Conservation (phyloP, 2,888 invertebrate species). For the Eupithecia subfuscata region DNA sequence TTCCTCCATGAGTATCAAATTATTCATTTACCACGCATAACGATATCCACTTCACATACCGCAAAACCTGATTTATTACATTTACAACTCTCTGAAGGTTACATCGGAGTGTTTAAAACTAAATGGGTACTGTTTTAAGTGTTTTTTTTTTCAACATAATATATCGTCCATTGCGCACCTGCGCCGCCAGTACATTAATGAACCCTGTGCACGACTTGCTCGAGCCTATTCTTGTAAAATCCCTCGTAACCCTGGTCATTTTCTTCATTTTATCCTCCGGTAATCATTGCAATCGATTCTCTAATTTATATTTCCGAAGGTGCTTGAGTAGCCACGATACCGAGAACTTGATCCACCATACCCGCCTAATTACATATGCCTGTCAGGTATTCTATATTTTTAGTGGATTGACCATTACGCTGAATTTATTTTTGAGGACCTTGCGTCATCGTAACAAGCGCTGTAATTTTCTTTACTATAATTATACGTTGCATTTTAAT, state of each 20-base stretch:
- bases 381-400: slow-evolving; percentile 43
- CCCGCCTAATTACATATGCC: slow-evolving; percentile 42
- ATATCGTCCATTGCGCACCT: slow-evolving; percentile 18
- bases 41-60: slow-evolving; percentile 8
- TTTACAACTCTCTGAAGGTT: slow-evolving; percentile 5
- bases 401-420: slow-evolving; percentile 38
- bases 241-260: slow-evolving; percentile 33
- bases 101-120: neutral
- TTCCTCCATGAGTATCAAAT: neutral
- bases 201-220: slow-evolving; percentile 29
- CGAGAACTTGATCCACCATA: slow-evolving; percentile 40
- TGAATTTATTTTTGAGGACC: slow-evolving; percentile 35
- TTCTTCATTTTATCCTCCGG: slow-evolving; percentile 36
- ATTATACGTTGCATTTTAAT: slow-evolving; percentile 1
- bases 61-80: slow-evolving; percentile 9
- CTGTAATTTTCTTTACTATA: slow-evolving; percentile 18
- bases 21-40: neutral
- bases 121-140: neutral
- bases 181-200: slow-evolving; percentile 19
- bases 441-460: slow-evolving; percentile 22
- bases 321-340: slow-evolving; percentile 40
- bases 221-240: slow-evolving; percentile 30
- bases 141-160: slow-evolving; percentile 19
- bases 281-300: slow-evolving; percentile 43
- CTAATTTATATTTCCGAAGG: slow-evolving; percentile 46